A percentile compares a stretch with the other conserved stretches of the same genome.
Evolutionary conservation across 2,113 vertebrate species (phyloP).

Genomic region (Plectropomus leopardus): DNA sequence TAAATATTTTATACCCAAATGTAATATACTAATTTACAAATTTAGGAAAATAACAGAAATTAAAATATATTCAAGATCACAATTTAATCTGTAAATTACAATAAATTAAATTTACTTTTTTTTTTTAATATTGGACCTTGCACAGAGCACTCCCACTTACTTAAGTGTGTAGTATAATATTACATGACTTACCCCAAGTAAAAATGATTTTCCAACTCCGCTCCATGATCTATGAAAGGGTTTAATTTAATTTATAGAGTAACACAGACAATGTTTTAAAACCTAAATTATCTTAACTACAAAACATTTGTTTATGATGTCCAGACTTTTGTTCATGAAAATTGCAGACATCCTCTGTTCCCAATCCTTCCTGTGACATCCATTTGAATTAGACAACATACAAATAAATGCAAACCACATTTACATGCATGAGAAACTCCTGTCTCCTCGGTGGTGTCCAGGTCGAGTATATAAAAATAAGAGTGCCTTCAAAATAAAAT

Average conservation of each 20-base stretch:
- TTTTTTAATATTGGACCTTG: too few species aligned
- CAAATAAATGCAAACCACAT: slow-evolving; percentile 10
- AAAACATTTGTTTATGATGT: neutral
- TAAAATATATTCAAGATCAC: neutral
- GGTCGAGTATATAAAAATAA: too few species aligned
- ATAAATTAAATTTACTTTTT: too few species aligned
- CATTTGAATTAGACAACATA: neutral
- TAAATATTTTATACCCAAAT: neutral
- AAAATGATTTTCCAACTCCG: neutral
- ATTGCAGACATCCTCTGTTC: neutral
- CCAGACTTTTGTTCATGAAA: neutral
- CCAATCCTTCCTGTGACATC: neutral
- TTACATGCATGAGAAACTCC: neutral
- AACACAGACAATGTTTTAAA: neutral
- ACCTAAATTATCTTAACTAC: too few species aligned
- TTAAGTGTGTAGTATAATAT: neutral
- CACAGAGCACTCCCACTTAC: too few species aligned
- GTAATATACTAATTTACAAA: neutral
- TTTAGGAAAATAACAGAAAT: neutral
- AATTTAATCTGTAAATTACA: neutral
- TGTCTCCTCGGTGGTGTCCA: neutral
- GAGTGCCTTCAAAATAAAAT: neutral
- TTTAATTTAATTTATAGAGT: neutral
- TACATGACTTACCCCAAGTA: slow-evolving; percentile 32
- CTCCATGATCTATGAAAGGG: neutral